phyloP scores from a whole-genome alignment of 2,888 invertebrate species.

The Drosophila nr. medialis region DNA sequence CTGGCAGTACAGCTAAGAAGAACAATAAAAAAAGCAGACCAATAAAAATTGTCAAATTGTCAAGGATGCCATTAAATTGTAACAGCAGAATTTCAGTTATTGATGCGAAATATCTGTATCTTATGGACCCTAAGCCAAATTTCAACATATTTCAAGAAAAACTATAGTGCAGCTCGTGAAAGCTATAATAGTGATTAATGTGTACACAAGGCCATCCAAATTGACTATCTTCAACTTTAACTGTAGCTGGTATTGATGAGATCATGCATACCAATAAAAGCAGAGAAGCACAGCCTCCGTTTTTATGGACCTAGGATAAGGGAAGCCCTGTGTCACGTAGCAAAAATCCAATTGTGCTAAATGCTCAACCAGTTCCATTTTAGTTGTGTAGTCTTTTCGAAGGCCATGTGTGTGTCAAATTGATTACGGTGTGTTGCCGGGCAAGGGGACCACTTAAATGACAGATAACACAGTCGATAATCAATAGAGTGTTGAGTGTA shows the following conservation, averaged over 20 bases:
- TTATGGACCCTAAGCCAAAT: neutral
- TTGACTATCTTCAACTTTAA: neutral
- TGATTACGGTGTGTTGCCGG: constrained; percentile 12
- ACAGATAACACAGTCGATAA: constrained; percentile 68
- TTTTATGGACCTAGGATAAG: constrained; percentile 17
- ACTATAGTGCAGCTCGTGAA: neutral
- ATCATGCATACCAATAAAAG: neutral
- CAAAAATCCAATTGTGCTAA: constrained; percentile 61
- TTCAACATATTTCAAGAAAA: neutral
- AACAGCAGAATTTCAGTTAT: neutral
- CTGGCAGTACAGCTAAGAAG: neutral
- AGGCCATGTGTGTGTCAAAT: constrained; percentile 12
- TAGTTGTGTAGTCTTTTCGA: constrained; percentile 3
- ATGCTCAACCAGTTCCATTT: constrained; percentile 52
- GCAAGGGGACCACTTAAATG: constrained; percentile 53
- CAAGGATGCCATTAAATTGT: neutral
- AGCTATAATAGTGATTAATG: neutral
- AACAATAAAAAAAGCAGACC: neutral
- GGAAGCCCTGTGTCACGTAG: constrained; percentile 59
- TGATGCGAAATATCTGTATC: too few species aligned
- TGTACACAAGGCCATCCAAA: neutral
- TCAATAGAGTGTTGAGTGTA: constrained; percentile 46
- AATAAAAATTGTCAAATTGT: neutral
- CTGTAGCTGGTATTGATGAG: neutral
- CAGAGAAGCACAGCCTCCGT: neutral